Evolutionary conservation across 2,113 vertebrate species (phyloP).

Genomic region (Scopus umbretta): DNA sequence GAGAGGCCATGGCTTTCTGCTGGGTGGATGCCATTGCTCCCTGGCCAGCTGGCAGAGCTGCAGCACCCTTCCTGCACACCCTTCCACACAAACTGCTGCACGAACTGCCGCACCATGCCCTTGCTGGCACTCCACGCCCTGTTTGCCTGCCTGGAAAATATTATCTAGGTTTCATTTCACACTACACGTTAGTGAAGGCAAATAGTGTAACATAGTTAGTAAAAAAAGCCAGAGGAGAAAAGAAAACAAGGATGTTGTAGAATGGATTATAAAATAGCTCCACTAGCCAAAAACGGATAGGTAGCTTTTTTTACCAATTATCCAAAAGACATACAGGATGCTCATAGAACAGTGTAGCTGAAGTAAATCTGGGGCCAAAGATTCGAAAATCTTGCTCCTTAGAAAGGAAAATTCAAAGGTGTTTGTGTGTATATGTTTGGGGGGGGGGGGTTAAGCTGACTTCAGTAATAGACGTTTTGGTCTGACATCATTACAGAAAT

Average conservation of each 20-base stretch:
- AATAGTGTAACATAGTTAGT: not conserved
- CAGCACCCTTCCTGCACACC: not conserved
- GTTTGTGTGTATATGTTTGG: not conserved
- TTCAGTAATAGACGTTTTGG: constrained; percentile 5
- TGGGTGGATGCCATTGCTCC: not conserved
- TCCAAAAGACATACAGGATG: not conserved
- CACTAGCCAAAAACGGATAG: not conserved
- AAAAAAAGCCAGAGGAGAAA: not conserved
- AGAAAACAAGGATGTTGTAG: not conserved
- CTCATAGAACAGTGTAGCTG: not conserved
- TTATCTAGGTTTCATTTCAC: not conserved
- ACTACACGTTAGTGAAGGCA: not conserved
- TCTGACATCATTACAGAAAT: not conserved
- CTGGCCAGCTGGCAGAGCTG: not conserved
- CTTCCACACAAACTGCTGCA: not conserved
- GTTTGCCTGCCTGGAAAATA: not conserved
- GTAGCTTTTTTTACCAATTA: not conserved
- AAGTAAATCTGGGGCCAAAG: not conserved
- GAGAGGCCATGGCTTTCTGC: not conserved
- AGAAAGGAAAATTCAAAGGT: not conserved
- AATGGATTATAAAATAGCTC: not conserved
- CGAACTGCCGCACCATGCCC: too few relatives aligned
- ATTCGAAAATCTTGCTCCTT: not conserved
- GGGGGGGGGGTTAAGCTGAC: rapidly evolving
- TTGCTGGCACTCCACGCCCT: not conserved